These are phyloP conservation scores for Tipula unca DNA, from an alignment of 2,888 invertebrate species.

Conservation along the genomic window DNA sequence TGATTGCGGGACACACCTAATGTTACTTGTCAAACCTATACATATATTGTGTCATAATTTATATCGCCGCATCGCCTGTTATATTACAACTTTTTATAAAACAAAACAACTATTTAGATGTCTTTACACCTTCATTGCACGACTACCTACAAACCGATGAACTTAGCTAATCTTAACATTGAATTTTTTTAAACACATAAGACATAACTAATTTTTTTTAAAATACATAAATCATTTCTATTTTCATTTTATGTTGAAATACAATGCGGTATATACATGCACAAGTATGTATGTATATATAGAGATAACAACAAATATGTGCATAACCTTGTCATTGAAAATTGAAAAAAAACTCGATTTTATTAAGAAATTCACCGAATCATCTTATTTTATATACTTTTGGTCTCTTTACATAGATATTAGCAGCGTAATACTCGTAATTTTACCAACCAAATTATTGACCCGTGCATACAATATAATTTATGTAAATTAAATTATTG, in stretches of 20 bases:
- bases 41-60: too few relatives aligned
- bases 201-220: background rate
- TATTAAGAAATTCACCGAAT: background rate
- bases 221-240: background rate
- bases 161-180: background rate
- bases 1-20: too few relatives aligned
- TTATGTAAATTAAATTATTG: background rate
- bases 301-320: background rate
- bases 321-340: background rate
- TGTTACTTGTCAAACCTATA: too few relatives aligned
- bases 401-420: background rate
- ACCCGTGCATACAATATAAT: too few relatives aligned
- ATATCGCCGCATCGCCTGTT: background rate
- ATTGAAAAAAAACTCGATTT: background rate
- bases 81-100: background rate
- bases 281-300: too few relatives aligned
- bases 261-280: background rate
- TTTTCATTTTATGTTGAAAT: background rate
- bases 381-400: background rate
- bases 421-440: background rate
- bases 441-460: too few relatives aligned
- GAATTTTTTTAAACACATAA: too few relatives aligned
- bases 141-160: background rate
- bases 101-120: background rate
- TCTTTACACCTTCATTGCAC: background rate